A percentile compares a stretch with the other conserved stretches of the same genome.
These are phyloP conservation scores for Microplitis mediator DNA, from an alignment of 1,140 invertebrate genomes.

Conservation along the genomic window DNA sequence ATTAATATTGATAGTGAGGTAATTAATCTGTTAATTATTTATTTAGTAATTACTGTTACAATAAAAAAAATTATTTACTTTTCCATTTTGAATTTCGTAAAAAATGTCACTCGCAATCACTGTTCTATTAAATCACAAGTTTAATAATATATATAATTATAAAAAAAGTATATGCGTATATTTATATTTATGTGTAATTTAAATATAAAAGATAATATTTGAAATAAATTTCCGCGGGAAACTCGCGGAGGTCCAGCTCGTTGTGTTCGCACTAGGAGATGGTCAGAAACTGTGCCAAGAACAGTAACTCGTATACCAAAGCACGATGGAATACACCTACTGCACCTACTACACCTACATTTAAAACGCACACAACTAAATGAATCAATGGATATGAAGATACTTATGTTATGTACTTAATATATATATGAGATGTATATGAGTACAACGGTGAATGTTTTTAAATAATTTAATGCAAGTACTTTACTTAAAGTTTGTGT, in stretches of 20 bases:
- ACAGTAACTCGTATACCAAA: conserved; percentile 37
- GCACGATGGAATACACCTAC: conserved; percentile 28
- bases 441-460: background rate
- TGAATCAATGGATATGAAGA: background rate
- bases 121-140: no score
- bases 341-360: conserved; percentile 6
- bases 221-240: background rate
- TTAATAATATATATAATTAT: no score
- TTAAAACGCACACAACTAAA: background rate
- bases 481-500: background rate
- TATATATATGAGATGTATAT: background rate
- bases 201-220: background rate
- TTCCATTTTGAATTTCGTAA: background rate
- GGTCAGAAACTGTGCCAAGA: conserved; percentile 57
- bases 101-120: background rate
- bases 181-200: background rate
- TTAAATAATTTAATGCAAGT: background rate
- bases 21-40: no score
- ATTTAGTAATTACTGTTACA: no score
- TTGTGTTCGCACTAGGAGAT: conserved; percentile 50
- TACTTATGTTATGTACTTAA: no score
- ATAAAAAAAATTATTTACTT: background rate
- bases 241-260: conserved; percentile 34
- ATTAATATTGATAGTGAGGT: no score
- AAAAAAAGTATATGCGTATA: no score